Evolutionary conservation across 2,113 vertebrate species (phyloP).

Genomic region (Pteropus alecto): DNA sequence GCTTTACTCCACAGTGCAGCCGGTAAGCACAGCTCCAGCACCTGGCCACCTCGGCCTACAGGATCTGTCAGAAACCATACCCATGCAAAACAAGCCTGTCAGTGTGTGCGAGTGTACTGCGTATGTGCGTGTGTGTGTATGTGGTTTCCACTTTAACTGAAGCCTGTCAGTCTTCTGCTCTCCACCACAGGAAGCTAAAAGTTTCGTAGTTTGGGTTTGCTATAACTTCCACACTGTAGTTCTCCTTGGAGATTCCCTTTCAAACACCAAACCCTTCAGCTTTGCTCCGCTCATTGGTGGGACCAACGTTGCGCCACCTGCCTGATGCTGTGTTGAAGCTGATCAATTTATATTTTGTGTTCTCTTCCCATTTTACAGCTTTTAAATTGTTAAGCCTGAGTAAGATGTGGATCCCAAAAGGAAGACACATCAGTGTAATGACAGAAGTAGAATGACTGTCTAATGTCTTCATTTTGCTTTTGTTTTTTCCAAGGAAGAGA

Average conservation of each 20-base stretch:
- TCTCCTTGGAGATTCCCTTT: background rate
- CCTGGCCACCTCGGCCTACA: background rate
- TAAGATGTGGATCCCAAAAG: background rate
- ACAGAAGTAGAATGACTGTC: background rate
- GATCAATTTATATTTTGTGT: constrained; percentile 38
- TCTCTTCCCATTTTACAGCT: background rate
- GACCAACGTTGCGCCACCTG: background rate
- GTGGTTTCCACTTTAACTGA: background rate
- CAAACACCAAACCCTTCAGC: background rate
- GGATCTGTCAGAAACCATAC: background rate
- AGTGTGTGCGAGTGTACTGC: fast-evolving
- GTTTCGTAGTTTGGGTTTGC: background rate
- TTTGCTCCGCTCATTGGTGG: background rate
- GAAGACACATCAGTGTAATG: background rate
- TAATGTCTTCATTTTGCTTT: constrained; percentile 23
- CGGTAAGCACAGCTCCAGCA: constrained; percentile 80
- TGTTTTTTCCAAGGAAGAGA: background rate
- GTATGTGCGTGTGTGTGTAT: background rate
- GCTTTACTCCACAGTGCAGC: constrained; percentile 75
- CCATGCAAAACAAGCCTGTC: fast-evolving
- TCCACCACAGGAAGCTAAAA: background rate
- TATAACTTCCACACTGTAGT: background rate
- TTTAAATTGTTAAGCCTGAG: background rate
- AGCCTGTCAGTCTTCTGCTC: background rate
- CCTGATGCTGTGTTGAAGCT: background rate